Percentiles rank a stretch among this genome's conserved stretches.
These are phyloP conservation scores for Prunella strophiata DNA, from an alignment of 2,797 vertebrate genomes.

Conservation along the genomic window DNA sequence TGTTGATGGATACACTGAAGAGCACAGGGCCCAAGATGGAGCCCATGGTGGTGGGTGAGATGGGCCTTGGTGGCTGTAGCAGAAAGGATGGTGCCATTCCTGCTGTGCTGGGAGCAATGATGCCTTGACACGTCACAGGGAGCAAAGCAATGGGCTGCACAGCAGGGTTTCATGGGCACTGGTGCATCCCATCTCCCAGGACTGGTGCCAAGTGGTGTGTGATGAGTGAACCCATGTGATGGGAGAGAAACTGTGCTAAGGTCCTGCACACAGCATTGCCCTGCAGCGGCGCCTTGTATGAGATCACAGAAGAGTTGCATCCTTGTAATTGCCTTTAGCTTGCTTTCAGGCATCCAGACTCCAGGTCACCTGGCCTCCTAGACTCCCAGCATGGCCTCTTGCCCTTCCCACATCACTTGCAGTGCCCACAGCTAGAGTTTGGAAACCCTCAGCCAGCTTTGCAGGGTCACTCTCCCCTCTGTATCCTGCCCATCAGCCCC, in stretches of 20 bases:
- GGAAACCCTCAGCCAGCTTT: not conserved
- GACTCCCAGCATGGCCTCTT: not conserved
- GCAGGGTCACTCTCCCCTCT: not conserved
- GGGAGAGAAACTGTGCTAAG: not conserved
- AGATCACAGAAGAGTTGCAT: not conserved
- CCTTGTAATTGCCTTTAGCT: not conserved
- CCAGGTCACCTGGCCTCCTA: not conserved
- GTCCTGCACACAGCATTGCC: not conserved
- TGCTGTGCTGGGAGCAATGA: rapidly evolving
- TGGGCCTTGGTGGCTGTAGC: rapidly evolving
- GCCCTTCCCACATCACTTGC: not conserved
- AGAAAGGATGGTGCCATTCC: not conserved
- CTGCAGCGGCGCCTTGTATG: not conserved
- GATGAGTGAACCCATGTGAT: rapidly evolving
- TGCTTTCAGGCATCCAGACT: not conserved
- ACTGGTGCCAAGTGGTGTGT: not conserved
- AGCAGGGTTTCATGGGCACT: not conserved
- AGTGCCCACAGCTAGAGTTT: not conserved
- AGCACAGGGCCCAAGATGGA: not conserved
- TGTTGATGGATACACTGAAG: not conserved
- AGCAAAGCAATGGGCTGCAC: not conserved
- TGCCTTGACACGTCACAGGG: not conserved
- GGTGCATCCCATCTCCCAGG: not conserved
- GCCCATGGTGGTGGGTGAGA: not conserved
- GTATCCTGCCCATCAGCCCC: not conserved